Evolutionary conservation across 2,888 invertebrate species (phyloP).

Genomic region (Cybosia mesomella): DNA sequence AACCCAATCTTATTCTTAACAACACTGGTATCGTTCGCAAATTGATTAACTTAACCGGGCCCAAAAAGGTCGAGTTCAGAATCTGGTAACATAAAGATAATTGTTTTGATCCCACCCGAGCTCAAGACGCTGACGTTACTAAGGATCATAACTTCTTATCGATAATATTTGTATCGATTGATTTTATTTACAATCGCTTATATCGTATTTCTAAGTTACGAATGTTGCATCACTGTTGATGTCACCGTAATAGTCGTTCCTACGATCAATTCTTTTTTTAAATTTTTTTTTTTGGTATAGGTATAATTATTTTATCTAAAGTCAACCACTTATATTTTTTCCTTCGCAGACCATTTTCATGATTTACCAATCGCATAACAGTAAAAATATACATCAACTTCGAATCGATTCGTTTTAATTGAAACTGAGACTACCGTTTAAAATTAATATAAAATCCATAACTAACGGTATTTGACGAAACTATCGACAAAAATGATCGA

Average conservation of each 20-base stretch:
- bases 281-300: background rate
- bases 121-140: conserved; percentile 51
- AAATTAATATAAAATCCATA: conserved; percentile 43
- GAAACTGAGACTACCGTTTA: conserved; percentile 44
- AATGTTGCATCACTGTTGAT: conserved; percentile 44
- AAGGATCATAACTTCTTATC: conserved; percentile 44
- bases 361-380: conserved; percentile 40
- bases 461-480: conserved; percentile 35
- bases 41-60: conserved; percentile 78
- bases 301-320: background rate
- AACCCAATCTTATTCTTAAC: conserved; percentile 56
- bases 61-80: conserved; percentile 69
- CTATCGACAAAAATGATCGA: conserved; percentile 62
- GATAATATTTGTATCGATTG: conserved; percentile 29
- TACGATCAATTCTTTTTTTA: background rate
- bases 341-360: conserved; percentile 13
- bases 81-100: conserved; percentile 78
- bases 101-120: conserved; percentile 76
- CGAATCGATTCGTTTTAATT: conserved; percentile 42
- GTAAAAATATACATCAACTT: conserved; percentile 30
- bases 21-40: conserved; percentile 67
- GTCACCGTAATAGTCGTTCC: conserved; percentile 29
- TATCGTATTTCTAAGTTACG: conserved; percentile 49
- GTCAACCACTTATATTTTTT: conserved; percentile 18
- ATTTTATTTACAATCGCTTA: conserved; percentile 3